Evolutionary conservation across 2,888 invertebrate species (phyloP), one percentile per base, ranked within the genome.

Genomic region (Notodonta dromedarius): DNA sequence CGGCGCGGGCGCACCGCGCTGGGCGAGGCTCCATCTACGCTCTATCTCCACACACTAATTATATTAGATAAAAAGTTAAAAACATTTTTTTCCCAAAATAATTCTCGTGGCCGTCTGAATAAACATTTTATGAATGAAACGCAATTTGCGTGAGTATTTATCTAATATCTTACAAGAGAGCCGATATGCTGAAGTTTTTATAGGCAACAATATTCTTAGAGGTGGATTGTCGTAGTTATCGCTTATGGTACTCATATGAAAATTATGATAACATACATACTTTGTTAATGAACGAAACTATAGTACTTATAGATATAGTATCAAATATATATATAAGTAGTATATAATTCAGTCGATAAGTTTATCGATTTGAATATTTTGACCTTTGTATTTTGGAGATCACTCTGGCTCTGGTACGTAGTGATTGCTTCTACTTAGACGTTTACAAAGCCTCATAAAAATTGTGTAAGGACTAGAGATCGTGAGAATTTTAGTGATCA

Each of bases 21-120:
- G 64, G 59, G 61, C 63, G 62, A 58, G 50, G 59, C 63, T 57
- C 32, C 57, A 50, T 46, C 39, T 50, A 39, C 48, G 14, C 9
- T 39, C 54, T 39, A 54, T 54, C 52, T 52, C 35, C 54, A 9
- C 39, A 35, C 39, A 39, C 54, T 54, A 54, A 54, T 54, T 54
- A 54, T 54, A 54, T 54, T 54, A 54, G 39, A 54, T 54, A 54
- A 54, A 52, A 52, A 63, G 63, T 66, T 65, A 64, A 63, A 59
- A 58, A 60, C 60, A 57, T 59, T 65, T 71, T 24, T 59, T 65
- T 39, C 13, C 13, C 54, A 9, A 50, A 13, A 12, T 32, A 2
- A 13, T 52, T 52, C 24, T 52, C 50, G 16, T 2, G 50, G 11
- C 46, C 4, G 16, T 8, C 9, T 50, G 16, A 16, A 50, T 50